These are phyloP conservation scores for Eolophus roseicapilla DNA, from an alignment of 2,113 vertebrate species.

Conservation along the genomic window DNA sequence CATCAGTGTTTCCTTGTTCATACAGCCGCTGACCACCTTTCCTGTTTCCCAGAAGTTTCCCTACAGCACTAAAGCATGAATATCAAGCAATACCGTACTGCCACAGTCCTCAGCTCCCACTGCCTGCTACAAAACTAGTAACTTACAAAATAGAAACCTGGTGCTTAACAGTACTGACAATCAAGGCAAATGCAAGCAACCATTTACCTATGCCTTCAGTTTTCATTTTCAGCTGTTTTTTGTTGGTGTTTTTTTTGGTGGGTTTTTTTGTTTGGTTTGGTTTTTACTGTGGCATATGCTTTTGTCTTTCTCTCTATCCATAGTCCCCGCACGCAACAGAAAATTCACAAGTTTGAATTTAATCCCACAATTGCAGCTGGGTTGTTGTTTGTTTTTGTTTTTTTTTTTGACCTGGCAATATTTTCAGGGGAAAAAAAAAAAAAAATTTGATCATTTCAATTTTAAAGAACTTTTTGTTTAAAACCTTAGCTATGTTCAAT, in stretches of 20 bases:
- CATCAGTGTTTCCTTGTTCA: not conserved
- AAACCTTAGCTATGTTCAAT: not conserved
- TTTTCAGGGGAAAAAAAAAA: fast-evolving
- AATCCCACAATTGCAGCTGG: not conserved
- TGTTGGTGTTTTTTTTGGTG: too few species aligned
- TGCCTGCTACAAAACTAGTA: not conserved
- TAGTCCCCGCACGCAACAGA: not conserved
- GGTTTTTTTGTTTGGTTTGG: not conserved
- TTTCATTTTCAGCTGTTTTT: not conserved
- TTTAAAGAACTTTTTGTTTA: slow-evolving; percentile 10
- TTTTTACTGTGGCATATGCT: not conserved
- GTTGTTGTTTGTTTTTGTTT: not conserved
- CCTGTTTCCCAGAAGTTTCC: not conserved
- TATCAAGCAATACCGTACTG: not conserved
- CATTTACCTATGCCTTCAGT: not conserved
- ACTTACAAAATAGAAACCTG: not conserved
- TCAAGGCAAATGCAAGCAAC: not conserved
- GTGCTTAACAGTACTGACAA: not conserved
- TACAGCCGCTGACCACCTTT: slow-evolving; percentile 44
- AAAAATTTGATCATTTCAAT: not conserved
- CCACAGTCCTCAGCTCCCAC: not conserved
- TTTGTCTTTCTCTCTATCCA: not conserved
- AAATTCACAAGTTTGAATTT: not conserved
- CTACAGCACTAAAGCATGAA: not conserved
- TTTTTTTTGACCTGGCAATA: not conserved